Evolutionary conservation across 2,113 vertebrate genomes (phyloP).

Genomic region (Halichoerus grypus): DNA sequence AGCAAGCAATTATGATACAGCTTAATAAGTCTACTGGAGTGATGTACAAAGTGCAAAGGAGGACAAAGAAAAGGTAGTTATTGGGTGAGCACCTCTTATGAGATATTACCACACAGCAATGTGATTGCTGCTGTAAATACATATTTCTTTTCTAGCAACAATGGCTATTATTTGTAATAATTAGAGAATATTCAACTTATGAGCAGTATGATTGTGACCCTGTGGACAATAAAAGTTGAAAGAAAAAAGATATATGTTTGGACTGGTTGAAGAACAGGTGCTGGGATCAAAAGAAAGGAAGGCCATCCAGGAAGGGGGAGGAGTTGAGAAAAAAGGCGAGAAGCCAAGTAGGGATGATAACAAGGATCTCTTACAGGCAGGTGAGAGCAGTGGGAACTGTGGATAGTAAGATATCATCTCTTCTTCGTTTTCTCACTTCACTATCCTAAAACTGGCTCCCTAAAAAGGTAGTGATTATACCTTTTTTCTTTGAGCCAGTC

Average conservation of each 20-base stretch:
- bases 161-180: not conserved
- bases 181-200: not conserved
- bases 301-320: not conserved
- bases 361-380: not conserved
- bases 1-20: not conserved
- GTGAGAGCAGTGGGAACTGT: not conserved
- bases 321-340: not conserved
- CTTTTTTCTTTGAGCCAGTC: not conserved
- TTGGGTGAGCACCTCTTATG: not conserved
- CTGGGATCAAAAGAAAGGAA: slow-evolving; percentile 5
- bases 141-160: not conserved
- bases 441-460: not conserved
- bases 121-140: not conserved
- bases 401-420: not conserved
- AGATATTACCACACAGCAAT: not conserved
- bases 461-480: not conserved
- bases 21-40: not conserved
- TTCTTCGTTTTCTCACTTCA: not conserved
- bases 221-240: not conserved
- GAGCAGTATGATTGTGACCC: not conserved
- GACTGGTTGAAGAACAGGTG: not conserved
- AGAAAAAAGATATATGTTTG: not conserved
- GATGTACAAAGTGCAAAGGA: not conserved
- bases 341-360: not conserved
- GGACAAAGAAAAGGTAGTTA: not conserved